Base-by-base conservation (phyloP, 2,797 vertebrate genomes). In the Gambelia wislizenii region DNA sequence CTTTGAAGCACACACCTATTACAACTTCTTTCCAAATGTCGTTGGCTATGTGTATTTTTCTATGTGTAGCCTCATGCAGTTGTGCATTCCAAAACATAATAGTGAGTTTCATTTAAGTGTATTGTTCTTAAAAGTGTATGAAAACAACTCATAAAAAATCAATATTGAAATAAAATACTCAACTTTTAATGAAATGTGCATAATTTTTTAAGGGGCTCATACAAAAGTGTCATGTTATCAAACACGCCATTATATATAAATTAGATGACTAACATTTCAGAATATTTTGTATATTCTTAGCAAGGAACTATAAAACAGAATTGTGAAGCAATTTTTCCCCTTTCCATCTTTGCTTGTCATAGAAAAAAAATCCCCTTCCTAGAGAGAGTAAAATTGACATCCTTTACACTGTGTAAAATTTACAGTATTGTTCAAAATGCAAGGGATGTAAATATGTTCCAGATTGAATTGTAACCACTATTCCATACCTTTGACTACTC, bases 131-230 rank as follows among this genome's bases (percentile, higher is more conserved):
- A 91, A 91, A 72, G 93, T 94, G 90, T 64, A 93, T 91, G 93
- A 96, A 95, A 93, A 95, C 22, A 94, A 95, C 94, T 95, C 93
- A 95, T 87, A 93, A 93, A 96, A 91, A 69, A 93, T 87, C 94
- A 92, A 74, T 94, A 94, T 95, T 88, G 92, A 97, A 97, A 97
- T 97, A 97, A 97, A 98, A 93, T 95, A 97, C 97, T 97, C 95
- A 96, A 96, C 93, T 87, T 95, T 95, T 95, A 97, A 95, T 90
- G 91, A 84, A 92, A 93, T 91, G 83, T 77, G 92, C 77, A 47
- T 27, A 30, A 42, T 89, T 95, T 94, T 84, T 95, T 94, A 93
- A 90, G 67, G 79, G 56, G 13, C 33, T 80, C 91, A 70, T 77
- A 85, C 49, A 59, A 83, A 30, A 69, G 39, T 25, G 67, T 77